A percentile compares a stretch with the other conserved stretches of the same genome.
phyloP scores from a whole-genome alignment of 2,888 invertebrate genomes.

The Notodonta ziczac region DNA sequence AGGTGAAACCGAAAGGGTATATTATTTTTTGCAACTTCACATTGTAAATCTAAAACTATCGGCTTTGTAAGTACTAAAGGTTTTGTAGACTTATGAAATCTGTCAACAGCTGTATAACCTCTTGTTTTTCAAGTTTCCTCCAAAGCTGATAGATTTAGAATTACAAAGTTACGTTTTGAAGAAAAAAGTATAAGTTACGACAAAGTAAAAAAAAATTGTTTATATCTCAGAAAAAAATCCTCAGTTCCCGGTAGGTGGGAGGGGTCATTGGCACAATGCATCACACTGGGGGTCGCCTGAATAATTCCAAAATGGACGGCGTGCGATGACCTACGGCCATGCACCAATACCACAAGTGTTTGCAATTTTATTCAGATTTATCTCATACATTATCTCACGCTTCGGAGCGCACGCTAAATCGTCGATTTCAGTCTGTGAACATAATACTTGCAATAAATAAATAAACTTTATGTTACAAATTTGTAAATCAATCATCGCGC shows the following conservation, averaged over 20 bases:
- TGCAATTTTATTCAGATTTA: constrained; percentile 36
- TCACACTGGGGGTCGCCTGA: constrained; percentile 19
- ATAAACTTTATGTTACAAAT: neutral
- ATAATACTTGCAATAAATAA: neutral
- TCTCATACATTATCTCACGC: constrained; percentile 32
- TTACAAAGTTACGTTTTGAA: no score
- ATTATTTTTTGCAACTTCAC: no score
- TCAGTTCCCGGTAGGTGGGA: neutral
- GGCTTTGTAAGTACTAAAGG: no score
- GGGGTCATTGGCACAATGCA: constrained; percentile 6
- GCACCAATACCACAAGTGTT: constrained; percentile 36
- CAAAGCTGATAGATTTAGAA: no score
- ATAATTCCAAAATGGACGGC: constrained; percentile 28
- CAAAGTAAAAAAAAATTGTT: no score
- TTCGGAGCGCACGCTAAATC: constrained; percentile 14
- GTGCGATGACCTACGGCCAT: constrained; percentile 41
- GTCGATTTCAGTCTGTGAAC: neutral
- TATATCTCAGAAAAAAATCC: neutral
- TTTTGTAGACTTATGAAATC: no score
- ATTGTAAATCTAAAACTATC: no score
- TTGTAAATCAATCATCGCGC: no score
- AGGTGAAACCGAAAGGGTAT: no score
- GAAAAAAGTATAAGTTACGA: no score
- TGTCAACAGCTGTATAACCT: no score
- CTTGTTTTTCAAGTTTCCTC: no score